Percentiles rank a stretch among this genome's conserved stretches.
These are phyloP conservation scores for Pantelozetes paolii DNA, from an alignment of 2,888 invertebrate genomes.

Conservation along the genomic window DNA sequence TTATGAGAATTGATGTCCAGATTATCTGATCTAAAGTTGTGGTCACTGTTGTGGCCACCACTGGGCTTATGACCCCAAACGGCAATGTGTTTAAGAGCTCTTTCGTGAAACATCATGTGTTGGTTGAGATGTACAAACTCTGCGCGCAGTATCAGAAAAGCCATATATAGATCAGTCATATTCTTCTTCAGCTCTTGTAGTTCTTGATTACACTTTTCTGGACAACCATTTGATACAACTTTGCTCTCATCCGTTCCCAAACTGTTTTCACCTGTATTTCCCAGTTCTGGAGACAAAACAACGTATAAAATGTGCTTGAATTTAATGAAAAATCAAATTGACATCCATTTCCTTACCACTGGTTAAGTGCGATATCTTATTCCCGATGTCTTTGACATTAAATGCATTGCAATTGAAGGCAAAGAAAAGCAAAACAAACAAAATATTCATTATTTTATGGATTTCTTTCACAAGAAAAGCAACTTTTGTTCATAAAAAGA, in stretches of 20 bases:
- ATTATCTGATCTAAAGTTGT: background rate
- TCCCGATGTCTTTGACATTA: background rate
- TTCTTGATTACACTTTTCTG: conserved; percentile 8
- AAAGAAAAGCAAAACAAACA: background rate
- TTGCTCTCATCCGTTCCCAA: background rate
- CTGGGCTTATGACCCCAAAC: background rate
- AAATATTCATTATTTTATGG: background rate
- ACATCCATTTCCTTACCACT: background rate
- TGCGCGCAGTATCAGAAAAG: background rate
- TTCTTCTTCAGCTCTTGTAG: conserved; percentile 22
- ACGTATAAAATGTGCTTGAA: background rate
- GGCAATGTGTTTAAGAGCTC: conserved; percentile 36
- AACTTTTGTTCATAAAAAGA: no score
- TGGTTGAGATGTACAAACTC: conserved; percentile 24
- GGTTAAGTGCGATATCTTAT: background rate
- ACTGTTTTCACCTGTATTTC: background rate
- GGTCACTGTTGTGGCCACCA: background rate
- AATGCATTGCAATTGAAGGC: background rate
- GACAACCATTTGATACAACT: background rate
- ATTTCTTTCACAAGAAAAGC: background rate
- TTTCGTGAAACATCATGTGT: conserved; percentile 34
- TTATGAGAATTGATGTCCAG: background rate
- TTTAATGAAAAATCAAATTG: background rate
- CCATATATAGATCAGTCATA: conserved; percentile 20
- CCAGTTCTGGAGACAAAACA: background rate